A percentile compares a stretch with the other conserved stretches of the same genome.
Conservation (phyloP, 2,113 vertebrate species). For the Mixornis gularis region DNA sequence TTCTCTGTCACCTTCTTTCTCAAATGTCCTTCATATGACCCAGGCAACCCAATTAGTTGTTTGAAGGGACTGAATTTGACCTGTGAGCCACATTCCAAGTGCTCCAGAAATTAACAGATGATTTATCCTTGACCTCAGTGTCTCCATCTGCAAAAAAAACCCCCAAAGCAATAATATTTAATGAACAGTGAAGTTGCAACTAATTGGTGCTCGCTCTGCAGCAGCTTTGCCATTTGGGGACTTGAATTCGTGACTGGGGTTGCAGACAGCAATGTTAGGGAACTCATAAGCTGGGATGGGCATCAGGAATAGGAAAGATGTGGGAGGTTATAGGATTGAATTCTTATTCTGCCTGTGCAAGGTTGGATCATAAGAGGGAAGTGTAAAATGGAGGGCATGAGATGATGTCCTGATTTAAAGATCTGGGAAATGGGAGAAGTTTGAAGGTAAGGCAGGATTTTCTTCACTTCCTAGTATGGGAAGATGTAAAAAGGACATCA, state of each 20-base stretch:
- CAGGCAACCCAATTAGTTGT: neutral
- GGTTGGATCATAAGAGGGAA: neutral
- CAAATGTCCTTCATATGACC: neutral
- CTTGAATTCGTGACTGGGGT: neutral
- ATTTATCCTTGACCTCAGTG: constrained; percentile 8
- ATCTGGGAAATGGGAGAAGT: neutral
- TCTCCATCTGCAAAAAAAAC: neutral
- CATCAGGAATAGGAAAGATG: neutral
- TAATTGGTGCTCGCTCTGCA: neutral
- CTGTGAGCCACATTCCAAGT: neutral
- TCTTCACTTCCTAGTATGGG: neutral
- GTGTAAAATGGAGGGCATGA: neutral
- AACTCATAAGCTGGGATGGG: neutral
- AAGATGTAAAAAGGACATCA: neutral
- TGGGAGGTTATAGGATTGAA: neutral
- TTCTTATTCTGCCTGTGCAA: neutral
- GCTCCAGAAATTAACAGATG: neutral
- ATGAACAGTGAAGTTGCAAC: neutral
- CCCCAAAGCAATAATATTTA: neutral
- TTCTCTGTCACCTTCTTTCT: neutral
- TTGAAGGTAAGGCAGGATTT: neutral
- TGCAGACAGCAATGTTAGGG: neutral
- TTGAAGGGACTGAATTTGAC: neutral
- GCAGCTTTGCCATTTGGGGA: neutral
- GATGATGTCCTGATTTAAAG: neutral